Evolutionary conservation across 1,140 invertebrate species (phyloP), one percentile per base, ranked within the genome.

Genomic region (Heliconius congener): DNA sequence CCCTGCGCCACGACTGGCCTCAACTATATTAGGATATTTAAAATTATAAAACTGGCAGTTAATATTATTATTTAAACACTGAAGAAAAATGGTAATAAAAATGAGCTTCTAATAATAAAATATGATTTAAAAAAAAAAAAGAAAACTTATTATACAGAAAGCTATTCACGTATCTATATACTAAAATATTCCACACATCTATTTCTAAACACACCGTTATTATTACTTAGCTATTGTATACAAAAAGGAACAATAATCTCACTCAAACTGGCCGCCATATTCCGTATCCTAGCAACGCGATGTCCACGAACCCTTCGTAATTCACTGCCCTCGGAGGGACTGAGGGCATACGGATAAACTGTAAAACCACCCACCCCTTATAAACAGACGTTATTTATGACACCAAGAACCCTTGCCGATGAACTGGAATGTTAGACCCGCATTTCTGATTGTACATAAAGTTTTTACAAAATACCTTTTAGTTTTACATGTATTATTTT

Each of bases 381-480:
- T 78, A 80, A 82, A 82, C 73, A 80, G 78, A 52, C 74, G 73
- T 80, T 75, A 80, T 80, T 80, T 80, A 80, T 80, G 78, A 75
- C 78, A 80, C 78, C 70, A 75, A 80, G 78, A 80, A 80, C 78
- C 78, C 78, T 80, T 80, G 73, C 78, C 81, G 79, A 81, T 74
- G 77, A n/a, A 72, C n/a, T 72, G 37, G 71, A 72, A 72, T 72
- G 71, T 39, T 72, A 18, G 71, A 39, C 71, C 37, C 71, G 71
- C 71, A 72, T 72, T 72, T 72, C n/a, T 39, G 34, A 23, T 39
- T 42, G 18, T 72, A 72, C 42, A 42, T 72, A 72, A 39, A 4
- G 37, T 6, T 72, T 72, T 72, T 42, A 60, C n/a, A 16, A 66
- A 66, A 66, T 66, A 27, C 3, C 23, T 9, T 66, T 19, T 55